phyloP scores from a whole-genome alignment of 2,797 vertebrate species.

The Tangara arthus region DNA sequence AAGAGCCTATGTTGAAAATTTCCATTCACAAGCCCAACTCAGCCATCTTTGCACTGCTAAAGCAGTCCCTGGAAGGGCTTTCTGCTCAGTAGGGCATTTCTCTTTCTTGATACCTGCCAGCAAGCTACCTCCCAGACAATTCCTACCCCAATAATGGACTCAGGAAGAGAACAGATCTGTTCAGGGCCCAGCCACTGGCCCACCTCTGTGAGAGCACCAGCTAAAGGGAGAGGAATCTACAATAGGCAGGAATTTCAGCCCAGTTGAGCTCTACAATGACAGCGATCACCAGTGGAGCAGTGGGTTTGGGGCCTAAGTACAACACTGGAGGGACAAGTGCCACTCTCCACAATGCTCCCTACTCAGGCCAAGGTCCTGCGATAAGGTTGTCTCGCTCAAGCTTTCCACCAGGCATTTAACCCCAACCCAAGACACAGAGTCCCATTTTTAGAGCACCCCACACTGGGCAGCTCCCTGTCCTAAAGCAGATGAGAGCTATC shows the following conservation, averaged over 20 bases:
- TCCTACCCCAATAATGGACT: background rate
- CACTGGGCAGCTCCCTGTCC: background rate
- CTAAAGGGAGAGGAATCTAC: background rate
- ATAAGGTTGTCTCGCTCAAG: background rate
- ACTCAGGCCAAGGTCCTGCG: background rate
- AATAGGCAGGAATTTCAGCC: background rate
- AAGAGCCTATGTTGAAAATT: background rate
- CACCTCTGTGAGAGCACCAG: background rate
- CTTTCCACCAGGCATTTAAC: background rate
- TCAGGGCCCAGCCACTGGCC: background rate
- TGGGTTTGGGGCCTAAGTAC: background rate
- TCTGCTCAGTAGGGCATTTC: background rate
- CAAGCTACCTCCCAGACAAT: background rate
- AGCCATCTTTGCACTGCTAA: background rate
- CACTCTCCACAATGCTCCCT: background rate
- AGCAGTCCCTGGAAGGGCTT: background rate
- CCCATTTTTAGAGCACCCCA: background rate
- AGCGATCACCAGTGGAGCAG: background rate
- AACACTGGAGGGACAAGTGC: background rate
- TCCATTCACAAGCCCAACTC: background rate
- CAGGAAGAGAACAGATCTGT: background rate
- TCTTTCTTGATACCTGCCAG: background rate
- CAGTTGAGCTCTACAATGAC: background rate
- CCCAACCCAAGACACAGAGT: background rate
- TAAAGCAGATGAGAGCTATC: background rate